phyloP scores from a whole-genome alignment of 2,888 invertebrate species.

The Drosophila paranaensis region DNA sequence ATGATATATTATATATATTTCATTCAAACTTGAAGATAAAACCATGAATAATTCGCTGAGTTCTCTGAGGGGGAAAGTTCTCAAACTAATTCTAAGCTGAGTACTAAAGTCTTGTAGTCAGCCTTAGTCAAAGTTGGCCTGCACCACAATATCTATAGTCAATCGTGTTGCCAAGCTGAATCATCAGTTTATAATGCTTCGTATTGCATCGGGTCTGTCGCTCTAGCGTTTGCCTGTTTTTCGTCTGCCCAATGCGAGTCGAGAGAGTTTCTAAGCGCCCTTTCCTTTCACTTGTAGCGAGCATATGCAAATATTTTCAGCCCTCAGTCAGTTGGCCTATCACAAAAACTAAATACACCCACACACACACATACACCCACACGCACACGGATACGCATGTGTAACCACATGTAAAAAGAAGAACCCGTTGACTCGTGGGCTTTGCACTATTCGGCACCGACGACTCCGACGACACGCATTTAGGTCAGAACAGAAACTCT shows the following conservation, averaged over 20 bases:
- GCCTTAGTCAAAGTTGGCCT: background rate
- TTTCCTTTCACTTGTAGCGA: slow-evolving; percentile 6
- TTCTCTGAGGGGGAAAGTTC: background rate
- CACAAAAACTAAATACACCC: slow-evolving; percentile 67
- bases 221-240: background rate
- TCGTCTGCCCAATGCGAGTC: slow-evolving; percentile 43
- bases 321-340: slow-evolving; percentile 62
- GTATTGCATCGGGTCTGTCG: background rate
- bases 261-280: slow-evolving; percentile 52
- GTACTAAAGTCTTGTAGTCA: too few relatives aligned
- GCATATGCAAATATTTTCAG: slow-evolving; percentile 65
- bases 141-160: background rate
- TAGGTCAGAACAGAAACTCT: slow-evolving; percentile 68
- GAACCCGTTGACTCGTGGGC: slow-evolving; percentile 48
- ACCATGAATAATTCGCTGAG: background rate
- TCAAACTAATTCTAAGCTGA: background rate
- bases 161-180: background rate
- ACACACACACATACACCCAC: slow-evolving; percentile 38
- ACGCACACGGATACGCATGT: slow-evolving; percentile 20
- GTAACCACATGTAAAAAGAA: slow-evolving; percentile 41
- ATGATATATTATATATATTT: too few relatives aligned
- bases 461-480: slow-evolving; percentile 69
- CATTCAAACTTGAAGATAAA: too few relatives aligned
- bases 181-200: background rate
- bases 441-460: slow-evolving; percentile 71